phyloP scores from a whole-genome alignment of 2,888 invertebrate species.

The Liopterus haemorrhoidalis region DNA sequence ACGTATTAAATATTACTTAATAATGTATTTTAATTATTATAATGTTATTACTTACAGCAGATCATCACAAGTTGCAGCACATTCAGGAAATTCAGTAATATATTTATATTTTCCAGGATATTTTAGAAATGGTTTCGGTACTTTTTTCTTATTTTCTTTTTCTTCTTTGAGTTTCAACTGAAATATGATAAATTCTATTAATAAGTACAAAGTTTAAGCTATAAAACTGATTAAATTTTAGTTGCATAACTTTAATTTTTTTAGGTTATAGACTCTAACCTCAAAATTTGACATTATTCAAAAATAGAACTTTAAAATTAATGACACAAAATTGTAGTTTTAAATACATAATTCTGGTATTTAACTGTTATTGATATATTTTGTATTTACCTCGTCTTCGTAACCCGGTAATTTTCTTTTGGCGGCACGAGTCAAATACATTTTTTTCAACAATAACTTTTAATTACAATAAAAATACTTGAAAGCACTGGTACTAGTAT shows the following conservation, averaged over 20 bases:
- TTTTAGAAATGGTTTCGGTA: slow-evolving; percentile 32
- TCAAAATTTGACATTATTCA: too few species aligned
- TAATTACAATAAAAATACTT: not conserved
- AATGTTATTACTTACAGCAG: slow-evolving; percentile 42
- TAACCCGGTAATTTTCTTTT: slow-evolving; percentile 21
- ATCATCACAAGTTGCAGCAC: slow-evolving; percentile 47
- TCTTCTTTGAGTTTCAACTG: slow-evolving; percentile 16
- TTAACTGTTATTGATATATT: too few species aligned
- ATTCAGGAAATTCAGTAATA: slow-evolving; percentile 44
- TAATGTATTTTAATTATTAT: slow-evolving; percentile 11
- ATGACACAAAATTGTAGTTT: too few species aligned
- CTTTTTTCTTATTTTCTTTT: slow-evolving; percentile 22
- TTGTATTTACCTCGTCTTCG: slow-evolving; percentile 12
- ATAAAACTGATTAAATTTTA: too few species aligned
- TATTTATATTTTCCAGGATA: slow-evolving; percentile 41
- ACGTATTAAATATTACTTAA: not conserved
- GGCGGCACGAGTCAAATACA: slow-evolving; percentile 16
- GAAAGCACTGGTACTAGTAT: too few species aligned
- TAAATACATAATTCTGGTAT: too few species aligned
- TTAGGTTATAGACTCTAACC: too few species aligned
- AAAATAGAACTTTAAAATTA: too few species aligned
- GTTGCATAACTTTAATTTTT: too few species aligned
- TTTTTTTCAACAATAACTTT: not conserved
- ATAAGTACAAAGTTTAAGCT: slow-evolving; percentile 12
- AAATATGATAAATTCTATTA: slow-evolving; percentile 15